phyloP scores from a whole-genome alignment of 2,888 invertebrate genomes.

The Chydorus sphaericus region DNA sequence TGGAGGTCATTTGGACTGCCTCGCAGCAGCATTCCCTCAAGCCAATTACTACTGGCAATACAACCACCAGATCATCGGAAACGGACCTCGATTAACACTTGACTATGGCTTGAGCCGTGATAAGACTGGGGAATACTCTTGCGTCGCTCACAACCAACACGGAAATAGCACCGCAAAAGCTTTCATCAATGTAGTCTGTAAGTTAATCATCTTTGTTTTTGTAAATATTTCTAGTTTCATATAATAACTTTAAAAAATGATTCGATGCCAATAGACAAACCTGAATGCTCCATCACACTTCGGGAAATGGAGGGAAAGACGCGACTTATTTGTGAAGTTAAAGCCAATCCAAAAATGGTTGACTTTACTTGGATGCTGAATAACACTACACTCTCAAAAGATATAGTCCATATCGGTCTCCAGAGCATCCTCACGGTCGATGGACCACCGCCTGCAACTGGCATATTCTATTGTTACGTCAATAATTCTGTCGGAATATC shows the following conservation, averaged over 20 bases:
- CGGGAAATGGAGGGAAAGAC: slow-evolving; percentile 55
- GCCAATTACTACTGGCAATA: slow-evolving; percentile 58
- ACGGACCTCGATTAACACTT: slow-evolving; percentile 42
- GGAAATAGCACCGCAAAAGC: slow-evolving; percentile 54
- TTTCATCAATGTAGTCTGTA: slow-evolving; percentile 68
- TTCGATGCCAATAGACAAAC: slow-evolving; percentile 46
- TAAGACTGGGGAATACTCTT: slow-evolving; percentile 61
- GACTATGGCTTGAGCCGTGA: slow-evolving; percentile 50
- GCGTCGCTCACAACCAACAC: slow-evolving; percentile 49
- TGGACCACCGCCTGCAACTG: slow-evolving; percentile 42
- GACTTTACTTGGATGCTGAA: slow-evolving; percentile 71
- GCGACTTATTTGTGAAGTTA: slow-evolving; percentile 62
- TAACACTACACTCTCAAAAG: slow-evolving; percentile 63
- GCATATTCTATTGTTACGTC: slow-evolving; percentile 71
- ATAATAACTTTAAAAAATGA: slow-evolving; percentile 1
- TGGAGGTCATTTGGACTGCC: slow-evolving; percentile 41
- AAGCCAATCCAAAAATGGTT: slow-evolving; percentile 62
- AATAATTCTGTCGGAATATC: slow-evolving; percentile 64
- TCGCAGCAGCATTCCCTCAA: slow-evolving; percentile 44
- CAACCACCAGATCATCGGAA: slow-evolving; percentile 36
- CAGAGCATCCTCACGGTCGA: slow-evolving; percentile 48
- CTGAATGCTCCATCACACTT: slow-evolving; percentile 65
- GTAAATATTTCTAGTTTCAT: background rate
- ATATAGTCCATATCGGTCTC: slow-evolving; percentile 37
- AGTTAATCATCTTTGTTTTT: slow-evolving; percentile 30